A percentile compares a stretch with the other conserved stretches of the same genome.
These are phyloP conservation scores for Myoxocephalus aenaeus DNA, from an alignment of 2,797 vertebrate species.

Conservation along the genomic window DNA sequence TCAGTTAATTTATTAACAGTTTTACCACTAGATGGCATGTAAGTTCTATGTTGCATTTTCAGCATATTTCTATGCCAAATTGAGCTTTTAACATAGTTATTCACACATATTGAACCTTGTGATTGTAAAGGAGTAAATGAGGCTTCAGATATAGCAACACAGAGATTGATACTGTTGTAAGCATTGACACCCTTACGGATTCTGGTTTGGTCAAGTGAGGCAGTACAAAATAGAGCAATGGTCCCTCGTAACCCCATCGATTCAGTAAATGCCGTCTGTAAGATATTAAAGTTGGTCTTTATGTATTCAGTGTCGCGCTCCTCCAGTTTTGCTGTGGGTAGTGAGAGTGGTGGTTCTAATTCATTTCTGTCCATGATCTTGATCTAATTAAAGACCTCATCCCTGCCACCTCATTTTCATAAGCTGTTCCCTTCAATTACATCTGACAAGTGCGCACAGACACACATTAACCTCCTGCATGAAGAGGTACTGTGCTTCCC, in stretches of 20 bases:
- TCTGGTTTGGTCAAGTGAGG: constrained; percentile 14
- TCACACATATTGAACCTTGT: constrained; percentile 39
- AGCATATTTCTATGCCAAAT: constrained; percentile 20
- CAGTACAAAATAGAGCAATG: constrained; percentile 8
- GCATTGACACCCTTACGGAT: not conserved
- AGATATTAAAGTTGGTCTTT: constrained; percentile 59
- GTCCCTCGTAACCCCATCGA: constrained; percentile 20
- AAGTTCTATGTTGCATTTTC: constrained; percentile 23
- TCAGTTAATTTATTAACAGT: not conserved
- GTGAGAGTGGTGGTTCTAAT: constrained; percentile 77
- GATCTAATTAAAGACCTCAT: constrained; percentile 83
- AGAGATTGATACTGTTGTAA: constrained; percentile 2
- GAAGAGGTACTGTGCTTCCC: constrained; percentile 63
- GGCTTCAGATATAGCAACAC: constrained; percentile 11
- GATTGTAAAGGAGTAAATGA: constrained; percentile 26
- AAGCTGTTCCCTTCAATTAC: constrained; percentile 83
- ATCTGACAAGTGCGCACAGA: constrained; percentile 77
- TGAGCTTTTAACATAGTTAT: constrained; percentile 50
- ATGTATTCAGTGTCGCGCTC: constrained; percentile 56
- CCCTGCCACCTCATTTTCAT: constrained; percentile 80
- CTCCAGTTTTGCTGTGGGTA: constrained; percentile 70
- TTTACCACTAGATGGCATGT: constrained; percentile 72
- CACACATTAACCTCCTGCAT: constrained; percentile 76
- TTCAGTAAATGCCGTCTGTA: constrained; percentile 12
- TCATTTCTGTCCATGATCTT: constrained; percentile 78